These are phyloP conservation scores for Phortica magna DNA, from an alignment of 2,888 invertebrate genomes.

Conservation along the genomic window DNA sequence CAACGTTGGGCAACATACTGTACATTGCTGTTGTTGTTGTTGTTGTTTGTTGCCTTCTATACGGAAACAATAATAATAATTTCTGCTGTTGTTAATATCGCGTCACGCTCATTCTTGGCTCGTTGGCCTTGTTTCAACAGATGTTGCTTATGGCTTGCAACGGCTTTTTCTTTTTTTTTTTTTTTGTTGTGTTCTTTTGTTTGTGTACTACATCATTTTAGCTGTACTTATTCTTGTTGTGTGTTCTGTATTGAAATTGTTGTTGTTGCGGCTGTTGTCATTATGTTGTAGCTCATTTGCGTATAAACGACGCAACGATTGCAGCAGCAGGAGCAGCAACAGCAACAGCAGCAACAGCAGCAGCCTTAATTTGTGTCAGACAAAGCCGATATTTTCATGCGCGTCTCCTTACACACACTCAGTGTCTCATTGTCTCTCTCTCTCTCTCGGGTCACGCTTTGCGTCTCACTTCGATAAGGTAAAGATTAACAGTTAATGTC, in stretches of 20 bases:
- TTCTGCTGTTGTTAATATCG: slow-evolving; percentile 28
- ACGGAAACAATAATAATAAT: slow-evolving; percentile 39
- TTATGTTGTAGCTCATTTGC: slow-evolving; percentile 35
- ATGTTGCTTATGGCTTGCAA: slow-evolving; percentile 23
- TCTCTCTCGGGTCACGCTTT: background rate
- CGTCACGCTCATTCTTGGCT: background rate
- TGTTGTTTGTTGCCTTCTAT: slow-evolving; percentile 25
- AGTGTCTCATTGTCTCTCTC: background rate
- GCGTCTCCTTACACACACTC: background rate
- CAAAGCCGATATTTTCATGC: no score
- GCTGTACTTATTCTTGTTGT: slow-evolving; percentile 20
- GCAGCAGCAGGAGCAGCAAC: background rate
- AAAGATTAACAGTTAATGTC: slow-evolving; percentile 4
- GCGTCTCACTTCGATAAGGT: background rate
- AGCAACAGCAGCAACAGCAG: background rate
- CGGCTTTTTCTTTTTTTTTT: slow-evolving; percentile 31
- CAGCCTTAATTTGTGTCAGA: no score
- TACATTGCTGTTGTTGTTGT: slow-evolving; percentile 45
- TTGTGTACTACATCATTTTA: background rate
- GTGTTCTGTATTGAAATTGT: background rate
- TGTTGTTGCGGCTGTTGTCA: slow-evolving; percentile 16
- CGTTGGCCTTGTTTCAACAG: slow-evolving; percentile 19
- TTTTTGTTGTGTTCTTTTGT: background rate
- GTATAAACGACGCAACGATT: background rate
- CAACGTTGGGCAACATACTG: background rate